Conservation (phyloP, 2,113 vertebrate genomes). For the Chloebia gouldiae region DNA sequence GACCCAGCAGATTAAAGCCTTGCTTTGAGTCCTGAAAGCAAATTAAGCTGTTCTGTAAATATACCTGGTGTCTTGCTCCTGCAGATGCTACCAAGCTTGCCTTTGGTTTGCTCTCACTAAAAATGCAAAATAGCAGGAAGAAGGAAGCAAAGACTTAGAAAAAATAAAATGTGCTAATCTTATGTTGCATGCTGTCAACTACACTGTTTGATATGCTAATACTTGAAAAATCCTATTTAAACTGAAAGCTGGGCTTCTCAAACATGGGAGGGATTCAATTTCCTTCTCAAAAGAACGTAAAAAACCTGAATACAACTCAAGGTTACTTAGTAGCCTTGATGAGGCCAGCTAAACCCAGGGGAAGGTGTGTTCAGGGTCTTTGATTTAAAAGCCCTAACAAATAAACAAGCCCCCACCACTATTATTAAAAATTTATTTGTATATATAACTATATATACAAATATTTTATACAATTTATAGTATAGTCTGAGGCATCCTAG, state of each 20-base stretch:
- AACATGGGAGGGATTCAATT: neutral
- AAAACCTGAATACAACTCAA: neutral
- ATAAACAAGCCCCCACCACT: too few relatives aligned
- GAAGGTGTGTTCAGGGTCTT: neutral
- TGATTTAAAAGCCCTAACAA: neutral
- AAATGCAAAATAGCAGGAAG: neutral
- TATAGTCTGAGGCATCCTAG: neutral
- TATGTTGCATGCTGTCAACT: neutral
- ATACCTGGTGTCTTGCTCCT: neutral
- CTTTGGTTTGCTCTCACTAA: neutral
- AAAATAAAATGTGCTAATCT: conserved; percentile 9
- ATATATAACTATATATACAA: neutral
- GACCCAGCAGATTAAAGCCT: neutral
- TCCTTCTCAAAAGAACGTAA: neutral
- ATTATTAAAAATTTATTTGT: neutral
- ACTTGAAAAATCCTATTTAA: conserved; percentile 40
- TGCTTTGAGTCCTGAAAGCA: neutral
- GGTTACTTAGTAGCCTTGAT: conserved; percentile 16
- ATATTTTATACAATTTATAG: neutral
- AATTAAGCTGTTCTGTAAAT: neutral
- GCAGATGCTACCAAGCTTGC: neutral
- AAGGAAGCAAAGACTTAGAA: neutral
- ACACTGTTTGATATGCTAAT: conserved; percentile 34
- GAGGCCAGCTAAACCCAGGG: neutral
- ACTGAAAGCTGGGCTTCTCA: neutral